Percentiles rank a stretch among this genome's conserved stretches.
Conservation (phyloP, 2,888 invertebrate species). For the Ernsta delagoae region DNA sequence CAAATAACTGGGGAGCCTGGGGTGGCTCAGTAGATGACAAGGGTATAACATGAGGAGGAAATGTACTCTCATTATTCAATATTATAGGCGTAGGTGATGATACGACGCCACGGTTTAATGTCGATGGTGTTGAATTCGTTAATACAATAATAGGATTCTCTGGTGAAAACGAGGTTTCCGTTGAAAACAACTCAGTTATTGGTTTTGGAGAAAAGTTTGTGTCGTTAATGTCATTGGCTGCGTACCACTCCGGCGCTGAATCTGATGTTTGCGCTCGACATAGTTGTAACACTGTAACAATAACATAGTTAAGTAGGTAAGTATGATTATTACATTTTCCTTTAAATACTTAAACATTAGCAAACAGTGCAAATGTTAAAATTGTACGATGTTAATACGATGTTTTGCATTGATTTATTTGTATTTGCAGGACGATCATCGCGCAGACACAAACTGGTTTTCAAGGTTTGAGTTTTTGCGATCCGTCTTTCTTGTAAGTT, state of each 20-base stretch:
- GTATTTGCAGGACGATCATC: slow-evolving; percentile 49
- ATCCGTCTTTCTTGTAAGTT: slow-evolving; percentile 51
- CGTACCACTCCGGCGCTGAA: slow-evolving; percentile 68
- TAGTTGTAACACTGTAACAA: slow-evolving; percentile 73
- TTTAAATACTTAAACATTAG: no score
- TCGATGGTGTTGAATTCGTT: slow-evolving; percentile 1
- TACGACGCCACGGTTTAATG: slow-evolving; percentile 15
- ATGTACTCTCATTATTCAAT: slow-evolving; percentile 6
- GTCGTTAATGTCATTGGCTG: slow-evolving; percentile 73
- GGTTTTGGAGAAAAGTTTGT: slow-evolving; percentile 68
- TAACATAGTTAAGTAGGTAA: slow-evolving; percentile 37
- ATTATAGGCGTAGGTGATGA: slow-evolving; percentile 13
- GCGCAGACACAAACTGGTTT: slow-evolving; percentile 59
- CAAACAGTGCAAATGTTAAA: background rate
- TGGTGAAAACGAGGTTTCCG: slow-evolving; percentile 60
- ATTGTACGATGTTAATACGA: background rate
- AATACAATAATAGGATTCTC: slow-evolving; percentile 59
- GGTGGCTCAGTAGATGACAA: slow-evolving; percentile 23
- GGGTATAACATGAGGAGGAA: slow-evolving; percentile 27
- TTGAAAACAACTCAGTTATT: slow-evolving; percentile 71
- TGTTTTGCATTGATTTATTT: slow-evolving; percentile 26
- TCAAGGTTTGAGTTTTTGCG: slow-evolving; percentile 62
- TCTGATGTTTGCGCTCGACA: slow-evolving; percentile 69
- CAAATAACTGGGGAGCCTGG: background rate
- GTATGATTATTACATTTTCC: no score